Evolutionary conservation across 2,888 invertebrate genomes (phyloP), one percentile per base, ranked within the genome.

Genomic region (Matsumyia berberina): DNA sequence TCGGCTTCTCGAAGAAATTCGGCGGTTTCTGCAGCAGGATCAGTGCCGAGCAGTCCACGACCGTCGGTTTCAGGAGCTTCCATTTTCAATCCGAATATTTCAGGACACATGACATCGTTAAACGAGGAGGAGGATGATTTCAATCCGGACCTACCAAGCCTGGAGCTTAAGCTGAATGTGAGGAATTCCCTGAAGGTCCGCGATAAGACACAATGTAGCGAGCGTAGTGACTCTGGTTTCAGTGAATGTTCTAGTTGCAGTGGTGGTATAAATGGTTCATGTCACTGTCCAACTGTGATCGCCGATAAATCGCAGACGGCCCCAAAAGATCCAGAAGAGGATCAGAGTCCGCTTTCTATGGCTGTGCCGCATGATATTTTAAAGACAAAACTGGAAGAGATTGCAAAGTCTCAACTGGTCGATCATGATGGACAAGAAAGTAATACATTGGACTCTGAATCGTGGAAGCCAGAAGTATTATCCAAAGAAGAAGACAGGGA

Each of bases 1-100:
- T 95, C 95, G 33, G 95, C 95, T 15, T 94, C 93, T 77, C 92
- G 95, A 74, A 92, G 94, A 51, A 94, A 94, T 89, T 94, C 94
- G 0, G 91, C 92, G 9, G 88, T 89, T 55, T 93, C 94, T 1
- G 87, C 88, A 86, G 89, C 89, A 17, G 89, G 88, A 4, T 88
- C 89, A 7, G 31, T 88, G 6, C 90, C 92, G 9, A 92, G 87
- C 77, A 93, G 92, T 86, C 93, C 93, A 0, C 89, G 93, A 19
- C 91, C 92, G 7, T 93, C 93, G 8, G 89, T 93, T 58, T 91
- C 93, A 2, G 92, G 92, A 5, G 86, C 89, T 5, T 81, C 78
- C 9, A 88, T 89, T 82, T 87, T 89, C 31, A 88, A 87, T 82
- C 89, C 89, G 7, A 88, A 87, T 17, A 88, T 89, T 24, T 74